Conservation (phyloP, 1,140 invertebrate species). For the Reticulitermes speratus region DNA sequence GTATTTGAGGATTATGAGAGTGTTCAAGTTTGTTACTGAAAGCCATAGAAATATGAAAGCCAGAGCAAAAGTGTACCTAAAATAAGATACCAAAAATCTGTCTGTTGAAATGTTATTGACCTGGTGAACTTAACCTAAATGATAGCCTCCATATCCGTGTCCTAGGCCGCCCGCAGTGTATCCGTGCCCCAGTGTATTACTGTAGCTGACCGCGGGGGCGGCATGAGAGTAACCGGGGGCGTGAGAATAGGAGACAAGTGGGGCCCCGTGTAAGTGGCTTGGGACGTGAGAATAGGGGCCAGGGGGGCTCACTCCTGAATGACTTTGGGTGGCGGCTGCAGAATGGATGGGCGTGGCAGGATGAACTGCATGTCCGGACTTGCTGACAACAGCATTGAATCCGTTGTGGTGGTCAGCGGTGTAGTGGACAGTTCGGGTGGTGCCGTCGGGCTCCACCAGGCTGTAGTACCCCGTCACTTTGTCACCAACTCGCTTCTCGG, state of each 20-base stretch:
- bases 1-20: no score
- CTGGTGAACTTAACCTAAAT: neutral
- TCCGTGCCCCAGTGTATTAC: neutral
- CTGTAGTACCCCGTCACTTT: slow-evolving; percentile 38
- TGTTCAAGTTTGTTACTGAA: no score
- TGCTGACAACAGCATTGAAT: slow-evolving; percentile 37
- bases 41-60: no score
- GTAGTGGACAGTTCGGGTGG: slow-evolving; percentile 35
- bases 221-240: slow-evolving; percentile 9
- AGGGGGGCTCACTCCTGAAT: neutral
- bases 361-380: slow-evolving; percentile 37
- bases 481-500: slow-evolving; percentile 37
- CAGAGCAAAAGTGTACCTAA: no score
- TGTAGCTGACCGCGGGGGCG: neutral
- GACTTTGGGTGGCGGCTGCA: neutral
- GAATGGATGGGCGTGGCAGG: slow-evolving; percentile 42
- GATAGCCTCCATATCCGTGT: neutral
- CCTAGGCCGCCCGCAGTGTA: neutral
- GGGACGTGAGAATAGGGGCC: neutral
- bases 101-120: no score
- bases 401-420: slow-evolving; percentile 37
- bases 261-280: neutral
- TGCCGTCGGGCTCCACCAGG: slow-evolving; percentile 39
- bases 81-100: no score
- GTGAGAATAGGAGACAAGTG: neutral